These are phyloP conservation scores for Crotalus horridus DNA, from an alignment of 2,113 vertebrate species.

Conservation along the genomic window DNA sequence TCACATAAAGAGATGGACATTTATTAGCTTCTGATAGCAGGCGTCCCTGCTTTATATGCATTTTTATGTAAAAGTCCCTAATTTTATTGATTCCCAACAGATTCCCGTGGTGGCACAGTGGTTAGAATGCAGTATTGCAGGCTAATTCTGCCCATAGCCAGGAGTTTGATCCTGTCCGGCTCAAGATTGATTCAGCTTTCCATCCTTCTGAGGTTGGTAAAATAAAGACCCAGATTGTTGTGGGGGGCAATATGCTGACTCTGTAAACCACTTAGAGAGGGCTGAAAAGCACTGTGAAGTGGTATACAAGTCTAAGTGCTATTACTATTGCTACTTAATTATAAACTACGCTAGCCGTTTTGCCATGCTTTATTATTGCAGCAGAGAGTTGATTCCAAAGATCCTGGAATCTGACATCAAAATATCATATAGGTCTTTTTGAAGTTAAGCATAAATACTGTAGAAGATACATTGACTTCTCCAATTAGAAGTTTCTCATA, in stretches of 20 bases:
- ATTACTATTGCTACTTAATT: conserved; percentile 65
- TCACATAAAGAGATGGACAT: conserved; percentile 74
- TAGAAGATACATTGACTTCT: neutral
- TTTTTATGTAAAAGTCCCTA: conserved; percentile 74
- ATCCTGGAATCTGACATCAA: neutral
- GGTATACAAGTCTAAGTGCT: neutral
- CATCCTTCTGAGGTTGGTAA: neutral
- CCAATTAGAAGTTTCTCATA: neutral
- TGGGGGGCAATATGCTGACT: too few species aligned
- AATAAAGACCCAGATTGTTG: neutral
- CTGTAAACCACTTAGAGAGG: neutral
- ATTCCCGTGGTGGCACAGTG: conserved; percentile 61
- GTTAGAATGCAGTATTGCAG: neutral
- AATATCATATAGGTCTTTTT: conserved; percentile 1
- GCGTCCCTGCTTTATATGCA: conserved; percentile 73
- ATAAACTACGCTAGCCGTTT: conserved; percentile 59
- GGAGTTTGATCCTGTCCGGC: neutral
- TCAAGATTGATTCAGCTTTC: neutral
- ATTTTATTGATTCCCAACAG: conserved; percentile 74
- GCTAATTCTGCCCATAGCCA: neutral
- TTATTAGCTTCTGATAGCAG: conserved; percentile 79
- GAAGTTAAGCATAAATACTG: neutral
- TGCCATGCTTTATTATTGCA: conserved; percentile 49
- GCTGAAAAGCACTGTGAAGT: neutral
- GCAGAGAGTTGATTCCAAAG: conserved; percentile 26